These are phyloP conservation scores for Limenitis camilla DNA, from an alignment of 2,888 invertebrate species.

Conservation along the genomic window DNA sequence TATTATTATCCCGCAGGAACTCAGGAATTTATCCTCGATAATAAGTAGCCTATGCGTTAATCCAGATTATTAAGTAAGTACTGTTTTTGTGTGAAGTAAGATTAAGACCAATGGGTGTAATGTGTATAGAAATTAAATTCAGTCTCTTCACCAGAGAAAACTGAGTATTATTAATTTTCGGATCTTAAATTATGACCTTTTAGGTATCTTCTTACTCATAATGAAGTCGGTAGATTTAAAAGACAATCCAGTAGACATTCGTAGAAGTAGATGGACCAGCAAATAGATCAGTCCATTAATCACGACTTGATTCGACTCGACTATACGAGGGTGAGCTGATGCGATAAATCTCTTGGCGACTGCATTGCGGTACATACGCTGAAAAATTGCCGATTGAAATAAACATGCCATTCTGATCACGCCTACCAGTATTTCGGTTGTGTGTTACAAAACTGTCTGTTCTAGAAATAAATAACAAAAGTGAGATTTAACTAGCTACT, in stretches of 20 bases:
- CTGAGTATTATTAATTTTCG: too few relatives aligned
- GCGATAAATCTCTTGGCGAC: slow-evolving; percentile 60
- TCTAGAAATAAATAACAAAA: background rate
- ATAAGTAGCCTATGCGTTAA: too few relatives aligned
- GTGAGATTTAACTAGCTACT: too few relatives aligned
- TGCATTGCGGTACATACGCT: slow-evolving; percentile 56
- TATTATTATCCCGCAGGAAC: too few relatives aligned
- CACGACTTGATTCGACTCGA: slow-evolving; percentile 51
- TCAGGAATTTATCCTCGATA: too few relatives aligned
- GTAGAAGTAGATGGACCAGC: slow-evolving; percentile 31
- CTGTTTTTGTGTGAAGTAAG: too few relatives aligned
- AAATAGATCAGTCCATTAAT: slow-evolving; percentile 61
- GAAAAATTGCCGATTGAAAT: slow-evolving; percentile 65
- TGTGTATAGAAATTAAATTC: too few relatives aligned
- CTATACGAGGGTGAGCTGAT: slow-evolving; percentile 40
- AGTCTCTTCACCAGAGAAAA: too few relatives aligned
- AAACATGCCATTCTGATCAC: slow-evolving; percentile 50
- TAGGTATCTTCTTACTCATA: background rate
- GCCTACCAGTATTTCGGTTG: slow-evolving; percentile 32
- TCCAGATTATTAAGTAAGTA: too few relatives aligned
- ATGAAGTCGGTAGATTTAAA: background rate
- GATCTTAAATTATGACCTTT: background rate
- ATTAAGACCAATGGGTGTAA: too few relatives aligned
- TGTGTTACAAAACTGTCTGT: background rate
- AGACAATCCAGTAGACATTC: slow-evolving; percentile 10